phyloP scores from a whole-genome alignment of 64 coral and sea anemone species.

The Porites australiensis region DNA sequence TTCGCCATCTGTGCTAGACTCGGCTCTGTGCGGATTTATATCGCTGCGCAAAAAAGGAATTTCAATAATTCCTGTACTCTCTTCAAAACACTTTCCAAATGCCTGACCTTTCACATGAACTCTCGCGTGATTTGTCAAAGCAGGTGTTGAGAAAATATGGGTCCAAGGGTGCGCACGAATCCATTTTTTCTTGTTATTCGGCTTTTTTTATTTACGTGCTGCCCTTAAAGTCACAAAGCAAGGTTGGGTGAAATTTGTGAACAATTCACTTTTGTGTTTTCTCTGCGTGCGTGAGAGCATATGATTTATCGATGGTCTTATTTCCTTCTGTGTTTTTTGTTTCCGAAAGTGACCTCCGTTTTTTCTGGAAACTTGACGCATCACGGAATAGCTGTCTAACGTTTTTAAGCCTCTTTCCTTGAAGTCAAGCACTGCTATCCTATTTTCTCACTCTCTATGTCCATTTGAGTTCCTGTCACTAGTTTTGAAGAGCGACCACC shows the following conservation, averaged over 20 bases:
- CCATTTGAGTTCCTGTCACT: constrained; percentile 6
- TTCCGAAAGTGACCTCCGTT: constrained; percentile 41
- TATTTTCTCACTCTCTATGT: not conserved
- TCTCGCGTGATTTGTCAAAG: constrained; percentile 3
- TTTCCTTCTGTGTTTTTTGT: not conserved
- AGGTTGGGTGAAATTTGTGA: not conserved
- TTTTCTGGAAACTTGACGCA: constrained; percentile 13
- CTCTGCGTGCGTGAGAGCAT: not conserved
- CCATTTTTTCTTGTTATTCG: not conserved
- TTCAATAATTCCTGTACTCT: constrained; percentile 7
- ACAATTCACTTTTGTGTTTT: not conserved
- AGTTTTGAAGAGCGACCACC: not conserved
- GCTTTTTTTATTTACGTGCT: not conserved
- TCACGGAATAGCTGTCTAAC: constrained; percentile 21
- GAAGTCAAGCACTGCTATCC: constrained; percentile 38
- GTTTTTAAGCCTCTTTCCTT: constrained; percentile 28
- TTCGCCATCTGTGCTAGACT: not conserved
- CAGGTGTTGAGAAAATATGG: constrained; percentile 12
- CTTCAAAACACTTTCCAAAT: constrained; percentile 31
- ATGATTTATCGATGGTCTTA: not conserved
- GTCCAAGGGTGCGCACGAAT: not conserved
- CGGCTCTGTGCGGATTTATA: not conserved
- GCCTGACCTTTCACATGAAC: constrained; percentile 44
- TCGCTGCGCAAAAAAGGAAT: constrained; percentile 30
- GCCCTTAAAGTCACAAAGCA: not conserved